A percentile compares a stretch with the other conserved stretches of the same genome.
phyloP scores from a whole-genome alignment of 2,113 vertebrate genomes.

The Illadopsis cleaveri region DNA sequence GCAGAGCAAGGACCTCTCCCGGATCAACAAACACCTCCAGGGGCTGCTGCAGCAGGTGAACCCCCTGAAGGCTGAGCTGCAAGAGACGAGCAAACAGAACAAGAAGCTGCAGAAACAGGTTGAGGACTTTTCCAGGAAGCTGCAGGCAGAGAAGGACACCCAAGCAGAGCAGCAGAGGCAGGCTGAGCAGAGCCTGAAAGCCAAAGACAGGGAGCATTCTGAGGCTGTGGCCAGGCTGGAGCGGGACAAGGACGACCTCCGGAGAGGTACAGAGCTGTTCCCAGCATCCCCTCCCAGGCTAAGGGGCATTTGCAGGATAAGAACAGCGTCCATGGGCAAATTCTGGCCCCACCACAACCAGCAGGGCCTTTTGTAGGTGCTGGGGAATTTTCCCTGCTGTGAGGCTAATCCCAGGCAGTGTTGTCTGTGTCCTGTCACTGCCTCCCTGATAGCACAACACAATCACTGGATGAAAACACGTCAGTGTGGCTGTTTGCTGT shows the following conservation, averaged over 20 bases:
- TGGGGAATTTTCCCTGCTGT: not conserved
- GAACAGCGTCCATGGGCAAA: not conserved
- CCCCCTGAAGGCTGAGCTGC: conserved; percentile 76
- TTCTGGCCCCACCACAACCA: not conserved
- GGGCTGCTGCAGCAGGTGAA: conserved; percentile 76
- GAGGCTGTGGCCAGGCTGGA: conserved; percentile 68
- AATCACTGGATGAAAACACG: not conserved
- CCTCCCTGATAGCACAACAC: not conserved
- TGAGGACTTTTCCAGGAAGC: conserved; percentile 50
- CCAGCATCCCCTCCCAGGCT: not conserved
- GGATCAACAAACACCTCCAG: conserved; percentile 82
- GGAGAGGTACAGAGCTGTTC: conserved; percentile 67
- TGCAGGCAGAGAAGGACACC: conserved; percentile 68
- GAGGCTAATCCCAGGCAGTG: not conserved
- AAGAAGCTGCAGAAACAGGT: conserved; percentile 66
- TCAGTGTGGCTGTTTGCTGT: not conserved
- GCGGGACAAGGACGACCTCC: conserved; percentile 72
- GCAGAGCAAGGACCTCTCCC: conserved; percentile 82
- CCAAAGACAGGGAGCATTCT: conserved; percentile 50
- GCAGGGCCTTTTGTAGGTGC: not conserved
- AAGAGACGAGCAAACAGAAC: conserved; percentile 64
- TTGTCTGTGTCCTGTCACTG: not conserved
- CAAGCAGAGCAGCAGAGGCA: conserved; percentile 63
- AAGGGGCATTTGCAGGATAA: not conserved
- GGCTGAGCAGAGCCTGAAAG: conserved; percentile 65